Evolutionary conservation across 2,113 vertebrate genomes (phyloP).

Genomic region (Hydrochoerus hydrochaeris): DNA sequence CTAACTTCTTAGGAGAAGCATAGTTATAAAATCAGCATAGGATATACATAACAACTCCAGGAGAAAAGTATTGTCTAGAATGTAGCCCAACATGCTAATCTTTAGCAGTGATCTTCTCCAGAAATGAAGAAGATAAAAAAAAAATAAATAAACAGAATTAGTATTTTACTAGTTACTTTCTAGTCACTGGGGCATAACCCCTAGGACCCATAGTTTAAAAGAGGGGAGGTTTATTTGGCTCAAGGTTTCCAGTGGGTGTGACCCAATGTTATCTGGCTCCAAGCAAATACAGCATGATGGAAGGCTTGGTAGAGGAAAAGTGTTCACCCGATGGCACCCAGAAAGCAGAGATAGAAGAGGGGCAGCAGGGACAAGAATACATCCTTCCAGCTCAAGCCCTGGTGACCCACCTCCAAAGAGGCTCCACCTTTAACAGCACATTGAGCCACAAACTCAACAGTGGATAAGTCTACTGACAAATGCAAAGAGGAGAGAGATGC

Average conservation of each 20-base stretch:
- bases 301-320: neutral
- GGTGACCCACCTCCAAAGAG: neutral
- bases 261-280: neutral
- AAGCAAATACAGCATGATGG: neutral
- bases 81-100: neutral
- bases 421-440: neutral
- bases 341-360: neutral
- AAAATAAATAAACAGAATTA: neutral
- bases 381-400: neutral
- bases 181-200: neutral
- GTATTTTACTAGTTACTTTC: neutral
- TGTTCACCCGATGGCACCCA: neutral
- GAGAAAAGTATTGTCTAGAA: neutral
- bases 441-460: neutral
- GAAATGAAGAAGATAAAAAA: neutral
- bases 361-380: neutral
- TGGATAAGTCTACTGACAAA: neutral
- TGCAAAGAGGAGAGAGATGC: too few relatives aligned
- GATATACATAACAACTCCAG: neutral
- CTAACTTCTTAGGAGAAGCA: neutral
- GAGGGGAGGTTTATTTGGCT: neutral
- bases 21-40: neutral
- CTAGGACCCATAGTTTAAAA: neutral
- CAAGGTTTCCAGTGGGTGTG: neutral
- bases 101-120: neutral